Conservation (phyloP, 1,140 invertebrate species). For the Ips nitidus region DNA sequence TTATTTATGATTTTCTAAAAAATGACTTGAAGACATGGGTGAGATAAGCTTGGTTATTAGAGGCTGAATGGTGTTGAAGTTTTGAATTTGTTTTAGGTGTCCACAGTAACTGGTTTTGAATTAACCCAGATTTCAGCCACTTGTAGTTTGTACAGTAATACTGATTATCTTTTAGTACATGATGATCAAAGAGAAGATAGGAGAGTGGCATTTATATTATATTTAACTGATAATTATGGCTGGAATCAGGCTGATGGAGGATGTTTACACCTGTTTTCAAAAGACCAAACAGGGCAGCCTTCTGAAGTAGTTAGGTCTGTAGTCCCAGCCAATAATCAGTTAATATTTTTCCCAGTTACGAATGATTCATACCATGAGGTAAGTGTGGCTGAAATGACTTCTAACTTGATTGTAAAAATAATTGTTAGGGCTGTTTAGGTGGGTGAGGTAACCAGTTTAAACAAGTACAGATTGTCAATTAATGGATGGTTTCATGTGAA, state of each 20-base stretch:
- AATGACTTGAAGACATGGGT: conserved; percentile 61
- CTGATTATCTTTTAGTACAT: conserved; percentile 72
- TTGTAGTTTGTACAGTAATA: conserved; percentile 69
- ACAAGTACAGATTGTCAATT: conserved; percentile 66
- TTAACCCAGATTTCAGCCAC: conserved; percentile 68
- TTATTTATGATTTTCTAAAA: conserved; percentile 60
- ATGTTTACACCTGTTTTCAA: conserved; percentile 64
- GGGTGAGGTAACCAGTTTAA: conserved; percentile 63
- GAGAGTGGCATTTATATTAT: conserved; percentile 72
- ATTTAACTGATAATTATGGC: conserved; percentile 57
- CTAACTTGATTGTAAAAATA: conserved; percentile 11
- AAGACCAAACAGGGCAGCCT: conserved; percentile 60
- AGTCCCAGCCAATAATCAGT: conserved; percentile 67
- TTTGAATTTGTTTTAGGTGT: conserved; percentile 52
- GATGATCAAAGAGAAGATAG: conserved; percentile 72
- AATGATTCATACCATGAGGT: conserved; percentile 60
- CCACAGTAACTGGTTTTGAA: conserved; percentile 60
- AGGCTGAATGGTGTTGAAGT: background rate
- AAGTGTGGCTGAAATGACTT: background rate
- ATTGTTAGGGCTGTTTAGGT: conserved; percentile 53
- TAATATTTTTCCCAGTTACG: conserved; percentile 71
- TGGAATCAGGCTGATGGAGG: conserved; percentile 67
- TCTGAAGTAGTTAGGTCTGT: conserved; percentile 57
- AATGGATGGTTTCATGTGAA: conserved; percentile 75
- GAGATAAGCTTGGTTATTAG: background rate